Percentiles rank a stretch among this genome's conserved stretches.
These are phyloP conservation scores for Prolemur simus DNA, from an alignment of 2,113 vertebrate genomes.

Conservation along the genomic window DNA sequence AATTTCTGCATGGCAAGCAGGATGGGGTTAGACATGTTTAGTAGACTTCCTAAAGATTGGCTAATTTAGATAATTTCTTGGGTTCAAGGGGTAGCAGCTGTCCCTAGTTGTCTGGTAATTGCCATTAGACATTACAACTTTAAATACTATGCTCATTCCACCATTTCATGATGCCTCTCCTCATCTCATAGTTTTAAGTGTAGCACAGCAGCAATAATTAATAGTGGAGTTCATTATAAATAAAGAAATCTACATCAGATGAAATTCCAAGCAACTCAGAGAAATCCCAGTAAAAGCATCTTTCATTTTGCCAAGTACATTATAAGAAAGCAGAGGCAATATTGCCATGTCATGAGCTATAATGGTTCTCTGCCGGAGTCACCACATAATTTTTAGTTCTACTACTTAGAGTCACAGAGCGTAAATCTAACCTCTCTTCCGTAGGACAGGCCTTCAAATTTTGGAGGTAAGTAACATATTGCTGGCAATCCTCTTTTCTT, in stretches of 20 bases:
- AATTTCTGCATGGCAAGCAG: neutral
- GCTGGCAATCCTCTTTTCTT: neutral
- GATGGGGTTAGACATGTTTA: neutral
- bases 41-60: neutral
- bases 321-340: neutral
- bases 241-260: neutral
- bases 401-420: neutral
- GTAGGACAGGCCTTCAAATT: neutral
- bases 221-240: neutral
- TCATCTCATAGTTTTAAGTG: neutral
- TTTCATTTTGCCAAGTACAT: neutral
- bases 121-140: too few species aligned
- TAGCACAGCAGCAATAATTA: neutral
- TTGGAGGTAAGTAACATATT: neutral
- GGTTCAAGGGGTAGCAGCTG: neutral
- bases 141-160: neutral
- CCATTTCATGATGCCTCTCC: accelerated
- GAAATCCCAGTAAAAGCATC: neutral
- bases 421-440: neutral
- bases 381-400: neutral
- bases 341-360: neutral
- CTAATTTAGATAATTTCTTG: neutral
- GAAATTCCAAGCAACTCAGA: neutral
- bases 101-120: neutral
- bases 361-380: neutral